Base-by-base conservation (phyloP, 2,888 invertebrate genomes). In the Leptinotarsa juncta region DNA sequence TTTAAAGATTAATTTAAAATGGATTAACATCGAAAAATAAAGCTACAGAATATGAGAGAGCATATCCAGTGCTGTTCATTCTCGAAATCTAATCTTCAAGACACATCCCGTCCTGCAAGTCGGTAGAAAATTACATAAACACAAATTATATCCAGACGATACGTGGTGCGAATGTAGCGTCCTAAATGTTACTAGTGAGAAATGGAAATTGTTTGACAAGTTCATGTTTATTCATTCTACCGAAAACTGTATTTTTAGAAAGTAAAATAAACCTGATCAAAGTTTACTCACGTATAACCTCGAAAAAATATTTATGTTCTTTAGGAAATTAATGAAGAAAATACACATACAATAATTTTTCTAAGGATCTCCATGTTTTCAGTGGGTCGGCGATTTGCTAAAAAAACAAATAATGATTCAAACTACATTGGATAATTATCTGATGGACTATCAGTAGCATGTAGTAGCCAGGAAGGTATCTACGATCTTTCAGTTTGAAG, bases 161-260 rank as follows among this genome's bases (percentile, higher is more conserved):
- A 23, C 57, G 57, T 57, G 57, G 57, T 57, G 57, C 57, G 57
- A 57, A 57, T 57, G 23, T 57, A 57, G 15, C 57, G 23, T 23
- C 57, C 57, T 57, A 57, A 57, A 57, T 57, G 57, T 23, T 57
- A 57, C 57, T 57, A 57, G 57, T 57, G 42, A 62, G 42, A 62
- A 62, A 62, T 32, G 62, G 62, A 62, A 62, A 73, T 73, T 77
- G 78, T 77, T 78, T 77, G 78, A 78, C 78, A 78, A 72, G 76
- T 71, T 57, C 69, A 48, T 78, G 77, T 77, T 78, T 78, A 78
- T 75, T 65, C 67, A 73, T 66, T 73, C 72, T 74, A 77, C 75
- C 74, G 75, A 77, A 78, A 78, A 77, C 71, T 57, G 75, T 78
- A 78, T 78, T 78, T 78, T 77, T 78, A 78, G 78, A 76, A 78